A percentile compares a stretch with the other conserved stretches of the same genome.
Evolutionary conservation across 2,113 vertebrate genomes (phyloP).

Genomic region (Hypocryptadius cinnamomeus): DNA sequence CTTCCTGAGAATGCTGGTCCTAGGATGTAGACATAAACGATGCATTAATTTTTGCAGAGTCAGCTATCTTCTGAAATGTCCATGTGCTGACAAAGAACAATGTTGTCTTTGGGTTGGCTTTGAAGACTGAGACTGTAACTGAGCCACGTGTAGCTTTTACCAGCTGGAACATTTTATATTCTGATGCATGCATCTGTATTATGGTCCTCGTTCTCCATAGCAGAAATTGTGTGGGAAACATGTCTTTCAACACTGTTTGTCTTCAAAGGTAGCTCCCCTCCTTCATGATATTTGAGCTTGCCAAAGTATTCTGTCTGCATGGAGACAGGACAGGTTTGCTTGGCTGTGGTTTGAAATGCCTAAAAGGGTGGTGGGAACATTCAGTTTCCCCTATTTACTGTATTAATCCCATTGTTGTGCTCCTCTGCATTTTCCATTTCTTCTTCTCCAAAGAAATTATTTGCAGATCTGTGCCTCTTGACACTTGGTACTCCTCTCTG

Average conservation of each 20-base stretch:
- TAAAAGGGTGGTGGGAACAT: not conserved
- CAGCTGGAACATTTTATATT: not conserved
- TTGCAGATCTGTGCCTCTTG: not conserved
- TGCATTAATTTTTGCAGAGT: not conserved
- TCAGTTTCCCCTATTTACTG: not conserved
- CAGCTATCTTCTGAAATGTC: not conserved
- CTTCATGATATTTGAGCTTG: not conserved
- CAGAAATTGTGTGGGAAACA: not conserved
- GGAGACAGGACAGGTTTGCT: not conserved
- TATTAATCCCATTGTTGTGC: not conserved
- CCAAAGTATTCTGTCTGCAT: not conserved
- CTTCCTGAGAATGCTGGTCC: not conserved
- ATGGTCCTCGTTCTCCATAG: not conserved
- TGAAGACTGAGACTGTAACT: not conserved
- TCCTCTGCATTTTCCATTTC: not conserved
- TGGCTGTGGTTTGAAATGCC: not conserved
- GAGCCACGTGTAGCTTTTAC: rapidly evolving
- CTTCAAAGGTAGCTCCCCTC: not conserved
- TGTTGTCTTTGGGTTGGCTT: not conserved
- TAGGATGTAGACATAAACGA: not conserved
- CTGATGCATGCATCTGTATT: not conserved
- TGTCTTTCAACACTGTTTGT: not conserved
- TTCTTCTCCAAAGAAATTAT: not conserved
- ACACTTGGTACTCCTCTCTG: not conserved
- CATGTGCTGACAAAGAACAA: too few species aligned